phyloP scores from a whole-genome alignment of 2,888 invertebrate genomes.

The Calliscelio sp. region DNA sequence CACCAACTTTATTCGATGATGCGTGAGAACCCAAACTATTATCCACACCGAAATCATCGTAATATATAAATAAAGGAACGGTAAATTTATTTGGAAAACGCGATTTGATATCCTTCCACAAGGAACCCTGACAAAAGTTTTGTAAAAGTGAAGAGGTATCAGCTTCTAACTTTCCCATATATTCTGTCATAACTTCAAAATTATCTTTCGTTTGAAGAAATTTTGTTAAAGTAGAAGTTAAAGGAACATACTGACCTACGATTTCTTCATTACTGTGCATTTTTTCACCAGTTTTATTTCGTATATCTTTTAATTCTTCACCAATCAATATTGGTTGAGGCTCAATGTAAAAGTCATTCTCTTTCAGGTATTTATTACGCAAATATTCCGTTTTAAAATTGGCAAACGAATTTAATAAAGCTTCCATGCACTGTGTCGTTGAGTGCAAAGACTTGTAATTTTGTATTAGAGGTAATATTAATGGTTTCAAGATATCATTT shows the following conservation, averaged over 20 bases:
- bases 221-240: neutral
- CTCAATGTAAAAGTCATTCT: neutral
- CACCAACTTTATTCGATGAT: constrained; percentile 61
- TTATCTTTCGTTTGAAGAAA: constrained; percentile 45
- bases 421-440: neutral
- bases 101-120: constrained; percentile 53
- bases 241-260: neutral
- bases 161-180: neutral
- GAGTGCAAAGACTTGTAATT: neutral
- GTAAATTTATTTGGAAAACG: constrained; percentile 51
- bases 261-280: neutral
- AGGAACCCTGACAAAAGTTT: constrained; percentile 47
- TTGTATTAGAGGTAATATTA: neutral
- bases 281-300: neutral
- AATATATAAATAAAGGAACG: constrained; percentile 67
- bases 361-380: neutral
- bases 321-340: neutral
- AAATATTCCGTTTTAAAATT: neutral
- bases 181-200: constrained; percentile 30
- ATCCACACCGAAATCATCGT: constrained; percentile 70
- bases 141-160: neutral
- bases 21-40: constrained; percentile 58
- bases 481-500: no score
- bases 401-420: neutral
- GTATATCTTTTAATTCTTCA: neutral